Evolutionary conservation across 2,113 vertebrate species (phyloP), one percentile per base, ranked within the genome.

Genomic region (Xiphophorus couchianus): DNA sequence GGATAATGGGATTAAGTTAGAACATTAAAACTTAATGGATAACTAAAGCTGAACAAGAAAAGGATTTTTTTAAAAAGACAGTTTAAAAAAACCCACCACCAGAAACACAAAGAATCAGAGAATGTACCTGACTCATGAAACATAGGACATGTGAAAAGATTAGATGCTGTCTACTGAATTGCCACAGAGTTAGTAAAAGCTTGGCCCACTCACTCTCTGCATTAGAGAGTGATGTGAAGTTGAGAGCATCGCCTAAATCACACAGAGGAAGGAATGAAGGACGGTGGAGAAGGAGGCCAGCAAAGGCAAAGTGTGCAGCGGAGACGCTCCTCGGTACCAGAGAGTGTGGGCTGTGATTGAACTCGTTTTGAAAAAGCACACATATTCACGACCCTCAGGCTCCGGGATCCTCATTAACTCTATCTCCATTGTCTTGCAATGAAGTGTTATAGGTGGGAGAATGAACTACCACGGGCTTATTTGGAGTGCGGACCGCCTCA

Each of bases 181-280:
- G 86, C 88, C 76, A 33, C 76, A 60, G 80, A 88, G 84, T 87
- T 88, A 84, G 77, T 91, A 88, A 88, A 83, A 78, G 90, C 80
- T 84, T 79, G 85, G 78, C 67, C 77, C 17, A n/a, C 73, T 89
- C 72, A 78, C 82, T 81, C 76, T 62, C 74, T 62, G 35, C 74
- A 84, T 86, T 85, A 84, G 64, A 75, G 64, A 66, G 73, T 0
- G 13, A 76, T 78, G 22, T 19, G 37, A 61, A 81, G 84, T 82
- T 37, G 78, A 15, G 78, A 82, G 82, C 30, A 62, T 77, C 80
- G 78, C 88, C 82, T 84, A 85, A 37, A 87, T 85, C 81, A 78
- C 66, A 84, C 68, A 0, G 63, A 69, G 62, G 37, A 71, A 72
- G 44, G 27, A 75, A 0, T 42, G 35, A 58, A 17, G 62, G 61